phyloP scores from a whole-genome alignment of 2,113 vertebrate species.

The Marmota monax region DNA sequence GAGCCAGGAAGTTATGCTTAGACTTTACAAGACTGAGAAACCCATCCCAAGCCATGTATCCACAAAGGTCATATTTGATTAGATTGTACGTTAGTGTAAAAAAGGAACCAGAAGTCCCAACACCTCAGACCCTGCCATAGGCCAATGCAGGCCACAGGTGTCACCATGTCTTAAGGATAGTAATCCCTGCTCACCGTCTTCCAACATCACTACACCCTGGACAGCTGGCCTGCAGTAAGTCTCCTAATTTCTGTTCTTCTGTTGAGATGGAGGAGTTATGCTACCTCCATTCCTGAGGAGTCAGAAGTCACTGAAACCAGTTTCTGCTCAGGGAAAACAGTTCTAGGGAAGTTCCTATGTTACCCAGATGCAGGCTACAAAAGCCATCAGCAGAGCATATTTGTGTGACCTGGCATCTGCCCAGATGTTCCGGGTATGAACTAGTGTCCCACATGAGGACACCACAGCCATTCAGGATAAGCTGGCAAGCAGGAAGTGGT shows the following conservation, averaged over 20 bases:
- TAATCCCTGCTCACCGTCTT: background rate
- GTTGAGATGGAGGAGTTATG: too few species aligned
- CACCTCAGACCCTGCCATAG: background rate
- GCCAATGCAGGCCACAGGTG: background rate
- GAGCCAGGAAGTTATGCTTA: background rate
- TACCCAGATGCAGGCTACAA: background rate
- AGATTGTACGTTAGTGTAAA: too few species aligned
- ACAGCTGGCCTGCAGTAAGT: background rate
- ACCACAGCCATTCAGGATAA: background rate
- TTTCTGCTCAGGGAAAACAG: background rate
- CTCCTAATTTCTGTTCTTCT: too few species aligned
- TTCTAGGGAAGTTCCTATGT: background rate
- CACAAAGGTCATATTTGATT: too few species aligned
- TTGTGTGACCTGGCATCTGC: too few species aligned
- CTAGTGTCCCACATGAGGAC: background rate
- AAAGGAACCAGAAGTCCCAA: background rate
- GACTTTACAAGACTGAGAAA: background rate
- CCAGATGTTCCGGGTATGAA: background rate
- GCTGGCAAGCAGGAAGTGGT: background rate
- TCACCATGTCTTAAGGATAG: background rate
- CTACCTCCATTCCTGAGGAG: background rate
- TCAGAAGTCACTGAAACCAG: background rate
- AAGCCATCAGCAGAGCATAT: too few species aligned
- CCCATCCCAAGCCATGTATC: background rate
- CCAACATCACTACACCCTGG: background rate